A percentile compares a stretch with the other conserved stretches of the same genome.
phyloP scores from a whole-genome alignment of 2,113 vertebrate species.

The Nannobrachium achirus region DNA sequence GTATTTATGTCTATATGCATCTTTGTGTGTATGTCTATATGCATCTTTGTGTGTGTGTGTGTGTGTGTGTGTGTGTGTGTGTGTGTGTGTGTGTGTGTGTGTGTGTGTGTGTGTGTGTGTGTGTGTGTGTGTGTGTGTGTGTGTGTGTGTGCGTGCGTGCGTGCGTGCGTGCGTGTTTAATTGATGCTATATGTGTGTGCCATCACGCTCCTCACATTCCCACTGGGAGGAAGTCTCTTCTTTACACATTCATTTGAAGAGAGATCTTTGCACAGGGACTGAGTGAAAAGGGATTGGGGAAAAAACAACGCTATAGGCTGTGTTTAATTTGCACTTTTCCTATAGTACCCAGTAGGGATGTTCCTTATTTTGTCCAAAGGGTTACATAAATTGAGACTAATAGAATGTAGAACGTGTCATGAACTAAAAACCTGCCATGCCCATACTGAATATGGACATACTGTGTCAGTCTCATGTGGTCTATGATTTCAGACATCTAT shows the following conservation, averaged over 20 bases:
- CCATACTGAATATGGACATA: too few species aligned
- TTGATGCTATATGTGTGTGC: slow-evolving; percentile 39
- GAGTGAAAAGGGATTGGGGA: slow-evolving; percentile 4
- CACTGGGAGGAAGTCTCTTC: slow-evolving; percentile 32
- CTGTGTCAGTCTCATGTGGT: background rate
- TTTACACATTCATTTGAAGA: slow-evolving; percentile 16
- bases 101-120: too few species aligned
- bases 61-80: too few species aligned
- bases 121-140: slow-evolving; percentile 35
- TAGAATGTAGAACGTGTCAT: too few species aligned
- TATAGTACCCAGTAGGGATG: too few species aligned
- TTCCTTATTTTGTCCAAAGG: background rate
- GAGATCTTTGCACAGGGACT: slow-evolving; percentile 12
- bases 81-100: too few species aligned
- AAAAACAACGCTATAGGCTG: background rate
- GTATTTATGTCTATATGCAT: too few species aligned
- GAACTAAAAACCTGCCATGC: too few species aligned
- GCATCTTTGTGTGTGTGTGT: too few species aligned
- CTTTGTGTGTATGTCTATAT: too few species aligned
- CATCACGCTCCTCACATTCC: slow-evolving; percentile 29
- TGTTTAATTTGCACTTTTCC: background rate
- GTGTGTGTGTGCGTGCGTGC: slow-evolving; percentile 12
- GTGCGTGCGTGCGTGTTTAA: slow-evolving; percentile 27
- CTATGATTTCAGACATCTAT: background rate
- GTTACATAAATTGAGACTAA: too few species aligned